Percentiles rank a stretch among this genome's conserved stretches.
phyloP scores from a whole-genome alignment of 2,888 invertebrate genomes.

The Pasiphila rectangulata region DNA sequence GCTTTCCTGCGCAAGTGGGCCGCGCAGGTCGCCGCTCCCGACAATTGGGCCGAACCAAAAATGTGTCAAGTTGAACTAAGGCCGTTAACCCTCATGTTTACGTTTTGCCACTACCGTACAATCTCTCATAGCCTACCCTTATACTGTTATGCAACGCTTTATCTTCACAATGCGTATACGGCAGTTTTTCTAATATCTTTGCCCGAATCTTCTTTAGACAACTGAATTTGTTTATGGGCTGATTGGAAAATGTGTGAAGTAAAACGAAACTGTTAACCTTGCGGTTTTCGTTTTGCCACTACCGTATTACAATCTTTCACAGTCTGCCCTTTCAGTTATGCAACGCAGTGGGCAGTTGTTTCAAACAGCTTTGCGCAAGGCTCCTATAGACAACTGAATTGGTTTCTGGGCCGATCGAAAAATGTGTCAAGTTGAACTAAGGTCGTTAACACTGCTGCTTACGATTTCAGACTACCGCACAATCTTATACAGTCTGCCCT shows the following conservation, averaged over 20 bases:
- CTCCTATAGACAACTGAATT: no score
- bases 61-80: slow-evolving; percentile 79
- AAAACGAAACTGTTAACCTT: not conserved
- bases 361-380: no score
- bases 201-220: no score
- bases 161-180: slow-evolving; percentile 10
- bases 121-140: slow-evolving; percentile 39
- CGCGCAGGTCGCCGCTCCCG: slow-evolving; percentile 66
- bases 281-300: no score
- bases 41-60: slow-evolving; percentile 74
- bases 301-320: no score
- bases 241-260: not conserved
- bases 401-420: no score
- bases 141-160: slow-evolving; percentile 13
- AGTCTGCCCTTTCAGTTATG: not conserved
- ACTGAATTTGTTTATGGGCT: no score
- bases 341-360: not conserved
- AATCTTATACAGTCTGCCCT: no score
- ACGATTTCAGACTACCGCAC: no score
- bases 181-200: no score
- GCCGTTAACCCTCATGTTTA: slow-evolving; percentile 70
- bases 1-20: slow-evolving; percentile 67
- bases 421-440: no score
- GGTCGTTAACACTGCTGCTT: no score
- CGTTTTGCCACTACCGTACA: slow-evolving; percentile 54